Base-by-base conservation (phyloP, 1,140 invertebrate genomes). In the Psilanteris sp. region DNA sequence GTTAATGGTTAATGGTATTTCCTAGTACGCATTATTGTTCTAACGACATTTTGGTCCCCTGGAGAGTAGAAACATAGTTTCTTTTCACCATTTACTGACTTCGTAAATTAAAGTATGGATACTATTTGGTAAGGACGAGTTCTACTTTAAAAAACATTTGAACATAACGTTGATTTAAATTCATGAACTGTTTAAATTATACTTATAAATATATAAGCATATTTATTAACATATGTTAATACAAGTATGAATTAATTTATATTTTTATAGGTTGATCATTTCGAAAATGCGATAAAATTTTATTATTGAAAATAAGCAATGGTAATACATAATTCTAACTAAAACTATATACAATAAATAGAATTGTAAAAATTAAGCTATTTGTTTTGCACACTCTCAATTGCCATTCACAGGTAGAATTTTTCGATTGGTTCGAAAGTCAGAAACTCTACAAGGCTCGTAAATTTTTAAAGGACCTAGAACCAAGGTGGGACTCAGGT, bases 351-450 rank as follows among this genome's bases (percentile, higher is more conserved):
- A n/a, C n/a, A n/a, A n/a, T n/a, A n/a, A n/a, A n/a, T n/a, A n/a
- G n/a, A n/a, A n/a, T n/a, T n/a, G n/a, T n/a, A n/a, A n/a, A n/a
- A n/a, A n/a, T n/a, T n/a, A n/a, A n/a, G n/a, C n/a, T n/a, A n/a
- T n/a, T n/a, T n/a, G n/a, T 36, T n/a, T 37, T 0, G 34, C 18
- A 37, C 39, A 16, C 16, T 61, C 26, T 67, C 70, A 44, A 66
- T 66, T 66, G 50, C 59, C 50, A 66, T 66, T 66, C 39, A 39
- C 44, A 64, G 52, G 43, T 54, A 34, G 32, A 55, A 75, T 34
- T 67, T 76, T 76, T 64, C 64, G 64, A 76, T 76, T 64, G 72
- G 72, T 64, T 34, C 37, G 57, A 57, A n/a, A 55, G 62, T 64
- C 48, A n/a, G 43, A 61, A 62, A 59, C 62, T 75, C 44, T n/a